Percentiles rank a stretch among this genome's conserved stretches.
phyloP scores from a whole-genome alignment of 2,797 vertebrate genomes.

The Rhinella marina region DNA sequence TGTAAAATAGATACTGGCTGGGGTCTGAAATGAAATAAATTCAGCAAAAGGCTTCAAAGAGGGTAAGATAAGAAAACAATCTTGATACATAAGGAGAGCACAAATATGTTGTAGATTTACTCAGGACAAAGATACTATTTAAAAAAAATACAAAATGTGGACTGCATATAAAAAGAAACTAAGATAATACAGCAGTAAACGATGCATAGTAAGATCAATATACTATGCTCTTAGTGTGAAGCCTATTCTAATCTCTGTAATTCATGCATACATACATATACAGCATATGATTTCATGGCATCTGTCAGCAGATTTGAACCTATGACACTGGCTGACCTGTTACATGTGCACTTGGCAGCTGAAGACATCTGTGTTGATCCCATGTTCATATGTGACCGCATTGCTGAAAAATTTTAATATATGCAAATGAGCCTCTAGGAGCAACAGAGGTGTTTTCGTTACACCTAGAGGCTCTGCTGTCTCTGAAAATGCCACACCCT shows the following conservation, averaged over 20 bases:
- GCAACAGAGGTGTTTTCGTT: too few relatives aligned
- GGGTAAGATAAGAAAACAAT: background rate
- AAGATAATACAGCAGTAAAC: background rate
- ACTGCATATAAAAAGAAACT: background rate
- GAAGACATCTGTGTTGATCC: too few relatives aligned
- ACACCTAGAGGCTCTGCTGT: too few relatives aligned
- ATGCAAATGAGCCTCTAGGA: too few relatives aligned
- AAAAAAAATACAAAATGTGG: background rate
- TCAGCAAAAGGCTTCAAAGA: background rate
- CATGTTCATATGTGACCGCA: too few relatives aligned
- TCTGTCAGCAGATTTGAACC: too few relatives aligned
- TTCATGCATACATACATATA: background rate
- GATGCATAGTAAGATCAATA: background rate
- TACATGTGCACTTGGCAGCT: too few relatives aligned
- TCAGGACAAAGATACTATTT: background rate
- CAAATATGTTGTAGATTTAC: background rate
- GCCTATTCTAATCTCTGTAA: background rate
- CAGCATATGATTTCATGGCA: too few relatives aligned
- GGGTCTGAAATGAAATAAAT: background rate
- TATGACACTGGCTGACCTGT: too few relatives aligned
- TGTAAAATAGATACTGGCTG: background rate
- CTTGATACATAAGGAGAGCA: background rate
- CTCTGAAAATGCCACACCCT: too few relatives aligned
- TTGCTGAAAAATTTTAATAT: too few relatives aligned
- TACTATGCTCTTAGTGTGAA: background rate